Evolutionary conservation across 2,113 vertebrate species (phyloP).

Genomic region (Erythrolamprus reginae): DNA sequence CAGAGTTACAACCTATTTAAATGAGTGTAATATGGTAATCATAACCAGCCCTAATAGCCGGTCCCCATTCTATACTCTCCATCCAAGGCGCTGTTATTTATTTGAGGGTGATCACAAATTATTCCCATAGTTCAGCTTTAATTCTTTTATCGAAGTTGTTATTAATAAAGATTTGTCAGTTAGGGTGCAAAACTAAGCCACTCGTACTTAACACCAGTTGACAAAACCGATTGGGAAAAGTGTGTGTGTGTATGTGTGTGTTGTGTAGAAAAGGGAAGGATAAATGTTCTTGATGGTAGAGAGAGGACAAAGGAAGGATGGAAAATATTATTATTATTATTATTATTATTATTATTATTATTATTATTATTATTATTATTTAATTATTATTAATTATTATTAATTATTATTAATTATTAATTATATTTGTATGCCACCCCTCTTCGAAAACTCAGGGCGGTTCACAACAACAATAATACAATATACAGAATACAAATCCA

Average conservation of each 20-base stretch:
- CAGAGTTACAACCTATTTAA: constrained; percentile 69
- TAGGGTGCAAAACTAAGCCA: constrained; percentile 67
- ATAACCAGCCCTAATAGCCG: constrained; percentile 65
- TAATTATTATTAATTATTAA: no score
- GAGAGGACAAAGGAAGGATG: neutral
- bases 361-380: constrained; percentile 45
- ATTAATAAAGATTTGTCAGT: constrained; percentile 76
- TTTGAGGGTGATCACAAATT: constrained; percentile 68
- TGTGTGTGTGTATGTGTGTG: neutral
- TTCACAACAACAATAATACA: no score
- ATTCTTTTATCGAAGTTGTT: constrained; percentile 71
- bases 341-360: constrained; percentile 29
- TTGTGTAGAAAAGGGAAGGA: fast-evolving
- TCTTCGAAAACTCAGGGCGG: no score
- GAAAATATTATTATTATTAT: constrained; percentile 11
- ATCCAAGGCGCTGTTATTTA: constrained; percentile 66
- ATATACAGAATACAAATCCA: no score
- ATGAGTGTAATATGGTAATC: constrained; percentile 70
- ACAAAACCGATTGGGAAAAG: constrained; percentile 30
- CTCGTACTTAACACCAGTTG: constrained; percentile 57
- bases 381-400: no score
- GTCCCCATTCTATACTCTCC: constrained; percentile 40
- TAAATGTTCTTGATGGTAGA: neutral
- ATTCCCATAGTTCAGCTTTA: constrained; percentile 71
- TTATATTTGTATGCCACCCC: no score